Evolutionary conservation across 37 sponge, comb jelly and placozoan genomes (phyloP).

Genomic region (Mnemiopsis leidyi): DNA sequence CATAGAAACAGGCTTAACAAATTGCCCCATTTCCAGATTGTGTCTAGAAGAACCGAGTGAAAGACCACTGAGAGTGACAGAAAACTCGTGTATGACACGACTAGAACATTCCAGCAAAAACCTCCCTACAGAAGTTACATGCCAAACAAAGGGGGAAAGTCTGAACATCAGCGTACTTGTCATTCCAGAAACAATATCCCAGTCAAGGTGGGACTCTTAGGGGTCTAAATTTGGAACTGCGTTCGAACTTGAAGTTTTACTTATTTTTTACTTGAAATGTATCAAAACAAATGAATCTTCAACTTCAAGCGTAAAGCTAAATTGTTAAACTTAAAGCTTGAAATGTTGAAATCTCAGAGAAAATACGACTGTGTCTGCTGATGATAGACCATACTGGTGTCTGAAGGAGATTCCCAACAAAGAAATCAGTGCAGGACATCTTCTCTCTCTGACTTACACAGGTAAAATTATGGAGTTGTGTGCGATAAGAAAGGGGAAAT

Average conservation of each 20-base stretch:
- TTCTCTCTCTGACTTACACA: conserved; percentile 12
- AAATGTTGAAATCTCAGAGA: too few species aligned
- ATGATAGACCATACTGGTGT: not conserved
- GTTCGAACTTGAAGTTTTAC: too few species aligned
- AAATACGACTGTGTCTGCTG: not conserved
- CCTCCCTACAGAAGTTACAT: not conserved
- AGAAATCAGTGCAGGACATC: conserved; percentile 7
- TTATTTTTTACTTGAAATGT: too few species aligned
- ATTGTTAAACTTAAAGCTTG: too few species aligned
- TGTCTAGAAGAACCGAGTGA: not conserved
- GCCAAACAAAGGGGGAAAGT: not conserved
- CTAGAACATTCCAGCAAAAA: not conserved
- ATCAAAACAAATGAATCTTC: too few species aligned
- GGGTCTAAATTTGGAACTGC: too few species aligned
- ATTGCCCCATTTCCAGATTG: too few species aligned
- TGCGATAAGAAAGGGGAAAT: too few species aligned
- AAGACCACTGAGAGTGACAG: not conserved
- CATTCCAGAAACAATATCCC: not conserved
- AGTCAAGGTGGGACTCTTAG: too few species aligned
- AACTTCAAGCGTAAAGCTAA: too few species aligned
- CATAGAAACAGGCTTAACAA: too few species aligned
- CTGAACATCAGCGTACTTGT: not conserved
- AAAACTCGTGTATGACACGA: not conserved
- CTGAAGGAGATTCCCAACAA: not conserved
- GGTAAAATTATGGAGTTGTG: too few species aligned